These are phyloP conservation scores for Drosophila ercepeae DNA, from an alignment of 1,140 invertebrate genomes.

Conservation along the genomic window DNA sequence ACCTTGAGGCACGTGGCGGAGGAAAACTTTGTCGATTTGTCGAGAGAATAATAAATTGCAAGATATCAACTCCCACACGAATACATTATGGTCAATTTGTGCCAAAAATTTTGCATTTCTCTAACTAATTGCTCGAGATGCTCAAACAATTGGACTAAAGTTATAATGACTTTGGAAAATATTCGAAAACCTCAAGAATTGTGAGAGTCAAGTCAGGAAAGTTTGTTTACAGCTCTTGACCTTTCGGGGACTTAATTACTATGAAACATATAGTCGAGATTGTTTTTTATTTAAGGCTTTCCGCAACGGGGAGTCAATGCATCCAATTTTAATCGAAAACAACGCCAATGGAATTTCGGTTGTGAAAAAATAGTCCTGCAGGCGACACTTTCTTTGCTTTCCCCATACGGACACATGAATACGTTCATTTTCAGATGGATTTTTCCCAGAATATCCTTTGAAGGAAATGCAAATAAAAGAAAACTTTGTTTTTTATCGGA, in stretches of 20 bases:
- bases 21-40: conserved; percentile 28
- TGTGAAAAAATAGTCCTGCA: neutral
- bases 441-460: neutral
- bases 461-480: neutral
- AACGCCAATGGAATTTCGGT: neutral
- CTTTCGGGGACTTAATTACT: neutral
- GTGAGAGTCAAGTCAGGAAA: no score
- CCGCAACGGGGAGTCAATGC: no score
- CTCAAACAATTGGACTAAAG: conserved; percentile 32
- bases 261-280: no score
- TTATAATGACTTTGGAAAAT: conserved; percentile 43
- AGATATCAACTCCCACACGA: conserved; percentile 14
- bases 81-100: conserved; percentile 20
- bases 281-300: no score
- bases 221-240: no score
- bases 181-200: no score
- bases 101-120: conserved; percentile 21
- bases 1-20: conserved; percentile 12
- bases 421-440: neutral
- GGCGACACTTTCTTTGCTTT: neutral
- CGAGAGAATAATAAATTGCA: conserved; percentile 28
- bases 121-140: conserved; percentile 57
- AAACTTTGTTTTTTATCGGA: neutral
- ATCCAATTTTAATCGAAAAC: neutral
- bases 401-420: neutral